A percentile compares a stretch with the other conserved stretches of the same genome.
phyloP scores from a whole-genome alignment of 1,140 invertebrate genomes.

The Euschistus heros region DNA sequence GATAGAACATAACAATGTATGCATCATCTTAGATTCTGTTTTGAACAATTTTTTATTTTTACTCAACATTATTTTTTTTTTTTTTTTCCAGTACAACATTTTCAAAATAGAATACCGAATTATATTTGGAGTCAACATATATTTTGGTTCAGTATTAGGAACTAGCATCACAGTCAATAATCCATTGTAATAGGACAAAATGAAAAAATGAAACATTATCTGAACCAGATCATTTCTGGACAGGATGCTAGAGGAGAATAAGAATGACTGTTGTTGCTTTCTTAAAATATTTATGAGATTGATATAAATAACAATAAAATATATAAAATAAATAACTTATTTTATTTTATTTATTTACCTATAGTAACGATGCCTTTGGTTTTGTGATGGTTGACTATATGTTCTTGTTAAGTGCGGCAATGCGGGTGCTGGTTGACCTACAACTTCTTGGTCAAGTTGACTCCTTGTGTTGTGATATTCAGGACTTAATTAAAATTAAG shows the following conservation, averaged over 20 bases:
- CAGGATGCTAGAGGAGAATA: background rate
- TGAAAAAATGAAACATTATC: too few relatives aligned
- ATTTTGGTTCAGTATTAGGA: too few relatives aligned
- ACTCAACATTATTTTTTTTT: too few relatives aligned
- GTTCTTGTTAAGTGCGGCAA: constrained; percentile 24
- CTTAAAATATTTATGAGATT: background rate
- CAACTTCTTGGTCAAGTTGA: constrained; percentile 22
- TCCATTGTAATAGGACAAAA: too few relatives aligned
- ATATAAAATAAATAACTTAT: background rate
- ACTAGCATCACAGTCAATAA: too few relatives aligned
- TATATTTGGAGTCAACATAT: too few relatives aligned
- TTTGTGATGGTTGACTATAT: constrained; percentile 23
- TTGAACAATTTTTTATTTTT: too few relatives aligned
- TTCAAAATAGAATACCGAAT: too few relatives aligned
- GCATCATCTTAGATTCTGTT: too few relatives aligned
- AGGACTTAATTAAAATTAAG: constrained; percentile 18
- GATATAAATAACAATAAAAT: background rate
- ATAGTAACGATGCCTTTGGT: constrained; percentile 27
- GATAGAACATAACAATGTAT: too few relatives aligned
- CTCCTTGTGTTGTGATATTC: constrained; percentile 13
- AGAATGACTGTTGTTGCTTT: background rate
- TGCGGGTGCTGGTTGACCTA: constrained; percentile 24
- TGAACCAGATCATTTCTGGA: too few relatives aligned
- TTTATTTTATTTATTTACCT: constrained; percentile 8
- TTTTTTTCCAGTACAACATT: too few relatives aligned